phyloP scores from a whole-genome alignment of 2,113 vertebrate species.

The Nothoprocta pentlandii region DNA sequence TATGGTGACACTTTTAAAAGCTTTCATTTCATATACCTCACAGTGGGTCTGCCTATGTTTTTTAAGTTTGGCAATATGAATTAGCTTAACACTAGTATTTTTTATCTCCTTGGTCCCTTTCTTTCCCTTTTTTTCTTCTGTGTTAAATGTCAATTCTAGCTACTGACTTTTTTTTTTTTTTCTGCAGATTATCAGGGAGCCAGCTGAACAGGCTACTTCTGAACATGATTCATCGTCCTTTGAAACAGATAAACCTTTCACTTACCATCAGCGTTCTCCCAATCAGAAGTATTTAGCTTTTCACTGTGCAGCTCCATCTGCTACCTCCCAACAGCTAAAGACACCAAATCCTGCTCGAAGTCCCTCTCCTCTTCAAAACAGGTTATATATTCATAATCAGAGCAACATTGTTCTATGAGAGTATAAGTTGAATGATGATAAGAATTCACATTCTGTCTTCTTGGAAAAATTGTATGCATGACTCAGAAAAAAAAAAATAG shows the following conservation, averaged over 20 bases:
- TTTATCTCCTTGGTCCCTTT: neutral
- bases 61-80: neutral
- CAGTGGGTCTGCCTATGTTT: neutral
- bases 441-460: neutral
- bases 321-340: neutral
- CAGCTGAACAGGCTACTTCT: slow-evolving; percentile 32
- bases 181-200: slow-evolving; percentile 63
- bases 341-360: slow-evolving; percentile 23
- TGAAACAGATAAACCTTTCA: slow-evolving; percentile 3
- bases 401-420: neutral
- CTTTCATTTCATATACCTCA: neutral
- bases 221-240: slow-evolving; percentile 13
- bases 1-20: neutral
- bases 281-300: neutral
- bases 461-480: neutral
- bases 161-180: neutral
- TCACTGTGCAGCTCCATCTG: neutral
- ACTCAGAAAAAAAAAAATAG: neutral
- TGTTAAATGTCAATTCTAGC: neutral
- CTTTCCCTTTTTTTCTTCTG: neutral
- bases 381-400: slow-evolving; percentile 25
- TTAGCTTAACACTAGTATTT: neutral
- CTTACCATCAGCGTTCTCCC: neutral
- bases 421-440: neutral
- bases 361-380: slow-evolving; percentile 9